Conservation (phyloP, 1,140 invertebrate genomes). For the Rhopalosiphum maidis region DNA sequence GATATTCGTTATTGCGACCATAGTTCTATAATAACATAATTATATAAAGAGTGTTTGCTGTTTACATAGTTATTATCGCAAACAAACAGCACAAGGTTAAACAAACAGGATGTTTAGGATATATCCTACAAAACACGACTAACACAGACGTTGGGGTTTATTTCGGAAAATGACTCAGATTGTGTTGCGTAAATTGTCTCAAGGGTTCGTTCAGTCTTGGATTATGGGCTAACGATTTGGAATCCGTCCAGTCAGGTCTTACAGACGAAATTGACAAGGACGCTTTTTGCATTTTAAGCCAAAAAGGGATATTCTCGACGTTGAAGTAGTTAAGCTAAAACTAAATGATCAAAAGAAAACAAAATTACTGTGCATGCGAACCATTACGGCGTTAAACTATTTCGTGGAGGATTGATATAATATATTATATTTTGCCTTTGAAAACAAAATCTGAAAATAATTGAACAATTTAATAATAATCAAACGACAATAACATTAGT, state of each 20-base stretch:
- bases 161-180: neutral
- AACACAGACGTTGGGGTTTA: neutral
- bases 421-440: neutral
- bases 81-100: neutral
- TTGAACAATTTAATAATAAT: neutral
- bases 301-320: neutral
- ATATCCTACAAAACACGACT: neutral
- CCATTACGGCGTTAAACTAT: neutral
- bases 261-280: neutral
- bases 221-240: constrained; percentile 19
- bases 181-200: neutral
- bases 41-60: neutral
- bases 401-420: neutral
- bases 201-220: constrained; percentile 1
- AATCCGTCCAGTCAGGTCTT: constrained; percentile 7
- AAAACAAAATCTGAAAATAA: neutral
- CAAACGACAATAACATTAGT: neutral
- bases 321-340: neutral
- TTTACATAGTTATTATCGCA: neutral
- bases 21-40: neutral
- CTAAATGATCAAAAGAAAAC: neutral
- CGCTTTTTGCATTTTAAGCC: constrained; percentile 13
- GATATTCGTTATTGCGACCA: neutral
- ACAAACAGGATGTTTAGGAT: neutral
- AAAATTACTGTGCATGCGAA: neutral